Conservation (phyloP, 2,113 vertebrate species). For the Bothrops jararaca region DNA sequence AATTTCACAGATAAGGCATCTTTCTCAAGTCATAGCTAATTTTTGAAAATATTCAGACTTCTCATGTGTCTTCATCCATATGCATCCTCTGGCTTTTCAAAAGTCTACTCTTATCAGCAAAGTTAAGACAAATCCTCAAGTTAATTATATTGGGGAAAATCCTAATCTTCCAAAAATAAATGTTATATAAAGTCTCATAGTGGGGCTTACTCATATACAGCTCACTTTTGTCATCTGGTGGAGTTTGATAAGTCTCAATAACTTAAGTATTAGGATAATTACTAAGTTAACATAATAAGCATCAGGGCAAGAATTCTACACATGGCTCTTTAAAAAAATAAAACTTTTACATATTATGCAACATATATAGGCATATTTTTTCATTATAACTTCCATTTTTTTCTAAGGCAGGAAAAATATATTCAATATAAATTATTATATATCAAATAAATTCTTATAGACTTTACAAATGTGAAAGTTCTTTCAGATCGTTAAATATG, state of each 20-base stretch:
- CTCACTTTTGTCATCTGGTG: background rate
- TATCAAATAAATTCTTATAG: background rate
- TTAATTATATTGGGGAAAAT: background rate
- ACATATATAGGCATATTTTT: background rate
- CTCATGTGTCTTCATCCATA: background rate
- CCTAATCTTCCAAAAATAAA: background rate
- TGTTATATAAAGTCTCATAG: background rate
- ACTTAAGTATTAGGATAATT: background rate
- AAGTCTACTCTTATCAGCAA: background rate
- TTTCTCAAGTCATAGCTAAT: background rate
- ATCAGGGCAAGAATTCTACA: constrained; percentile 3
- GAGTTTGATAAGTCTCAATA: background rate
- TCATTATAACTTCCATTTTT: background rate
- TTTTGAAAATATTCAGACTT: background rate
- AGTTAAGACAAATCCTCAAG: background rate
- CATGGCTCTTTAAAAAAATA: background rate
- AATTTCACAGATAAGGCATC: background rate
- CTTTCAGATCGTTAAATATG: constrained; percentile 84
- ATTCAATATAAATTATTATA: background rate
- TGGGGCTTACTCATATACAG: background rate
- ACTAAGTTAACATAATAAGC: background rate
- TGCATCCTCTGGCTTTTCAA: background rate
- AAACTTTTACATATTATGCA: background rate
- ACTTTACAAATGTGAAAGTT: constrained; percentile 91
- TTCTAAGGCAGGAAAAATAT: background rate